These are phyloP conservation scores for Harmothoe impar DNA, from an alignment of 2,888 invertebrate species.

Conservation along the genomic window DNA sequence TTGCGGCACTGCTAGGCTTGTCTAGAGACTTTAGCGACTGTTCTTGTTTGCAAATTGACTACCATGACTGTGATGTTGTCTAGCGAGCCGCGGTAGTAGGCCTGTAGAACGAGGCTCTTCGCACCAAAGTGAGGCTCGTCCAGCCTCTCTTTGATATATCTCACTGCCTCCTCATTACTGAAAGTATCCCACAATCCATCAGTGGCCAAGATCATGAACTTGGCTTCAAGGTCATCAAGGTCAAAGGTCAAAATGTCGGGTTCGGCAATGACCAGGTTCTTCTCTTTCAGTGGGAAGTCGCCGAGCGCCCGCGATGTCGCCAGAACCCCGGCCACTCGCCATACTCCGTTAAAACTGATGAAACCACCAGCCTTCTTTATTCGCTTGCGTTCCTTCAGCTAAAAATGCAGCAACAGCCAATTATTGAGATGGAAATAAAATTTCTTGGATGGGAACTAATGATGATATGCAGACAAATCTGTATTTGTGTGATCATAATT, in stretches of 20 bases:
- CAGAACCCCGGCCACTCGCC: slow-evolving; percentile 96
- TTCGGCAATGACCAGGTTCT: slow-evolving; percentile 95
- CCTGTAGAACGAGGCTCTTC: slow-evolving; percentile 94
- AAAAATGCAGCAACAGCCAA: slow-evolving; percentile 68
- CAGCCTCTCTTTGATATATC: slow-evolving; percentile 92
- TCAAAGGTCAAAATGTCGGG: slow-evolving; percentile 97
- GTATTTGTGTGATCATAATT: too few relatives aligned
- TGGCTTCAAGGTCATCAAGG: slow-evolving; percentile 91
- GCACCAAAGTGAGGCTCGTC: slow-evolving; percentile 95
- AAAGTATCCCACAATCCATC: slow-evolving; percentile 99
- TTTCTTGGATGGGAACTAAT: background rate
- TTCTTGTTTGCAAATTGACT: slow-evolving; percentile 79
- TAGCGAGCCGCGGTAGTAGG: slow-evolving; percentile 94
- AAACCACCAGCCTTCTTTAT: slow-evolving; percentile 98
- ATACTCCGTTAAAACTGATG: slow-evolving; percentile 96
- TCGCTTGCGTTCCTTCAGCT: slow-evolving; percentile 94
- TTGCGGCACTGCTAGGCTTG: slow-evolving; percentile 29
- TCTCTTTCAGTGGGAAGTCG: slow-evolving; percentile 96
- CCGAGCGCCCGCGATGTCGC: slow-evolving; percentile 96
- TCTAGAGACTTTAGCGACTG: slow-evolving; percentile 59
- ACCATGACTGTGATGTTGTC: slow-evolving; percentile 98
- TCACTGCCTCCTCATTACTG: slow-evolving; percentile 95
- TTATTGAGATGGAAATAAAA: background rate
- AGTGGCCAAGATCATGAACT: slow-evolving; percentile 95
- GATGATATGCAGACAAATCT: too few relatives aligned